These are phyloP conservation scores for Parazoanthus darwini DNA, from an alignment of 92 coral and sea anemone species.

Conservation along the genomic window DNA sequence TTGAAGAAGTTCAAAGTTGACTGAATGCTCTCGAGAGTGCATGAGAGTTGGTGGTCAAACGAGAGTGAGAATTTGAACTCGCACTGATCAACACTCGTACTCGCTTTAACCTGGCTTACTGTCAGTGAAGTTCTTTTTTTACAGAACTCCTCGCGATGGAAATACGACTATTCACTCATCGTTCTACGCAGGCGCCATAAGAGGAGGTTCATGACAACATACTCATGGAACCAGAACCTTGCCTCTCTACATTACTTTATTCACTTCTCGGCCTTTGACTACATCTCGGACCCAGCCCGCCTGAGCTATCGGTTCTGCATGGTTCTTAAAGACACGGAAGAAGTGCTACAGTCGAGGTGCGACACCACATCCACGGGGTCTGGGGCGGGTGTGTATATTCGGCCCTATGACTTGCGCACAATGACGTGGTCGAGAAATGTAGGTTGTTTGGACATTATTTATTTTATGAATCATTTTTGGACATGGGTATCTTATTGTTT, in stretches of 20 bases:
- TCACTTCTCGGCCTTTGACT: slow-evolving; percentile 55
- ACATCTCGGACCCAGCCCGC: slow-evolving; percentile 9
- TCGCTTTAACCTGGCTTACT: background rate
- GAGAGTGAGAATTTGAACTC: no score
- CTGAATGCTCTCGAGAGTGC: no score
- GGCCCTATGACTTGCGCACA: slow-evolving; percentile 38
- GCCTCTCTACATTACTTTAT: slow-evolving; percentile 30
- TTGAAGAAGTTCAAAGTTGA: no score
- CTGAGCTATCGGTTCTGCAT: slow-evolving; percentile 48
- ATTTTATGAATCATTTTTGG: no score
- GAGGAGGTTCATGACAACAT: slow-evolving; percentile 36
- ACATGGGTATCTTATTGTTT: no score
- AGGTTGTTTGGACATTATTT: background rate
- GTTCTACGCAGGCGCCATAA: slow-evolving; percentile 50
- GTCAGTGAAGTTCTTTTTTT: no score
- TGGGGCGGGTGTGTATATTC: slow-evolving; percentile 61
- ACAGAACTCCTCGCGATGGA: slow-evolving; percentile 31
- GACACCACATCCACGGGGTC: slow-evolving; percentile 35
- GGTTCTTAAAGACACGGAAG: slow-evolving; percentile 35
- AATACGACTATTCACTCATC: slow-evolving; percentile 50
- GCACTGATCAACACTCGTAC: no score
- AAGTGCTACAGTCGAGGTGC: slow-evolving; percentile 41
- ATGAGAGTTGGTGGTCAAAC: no score
- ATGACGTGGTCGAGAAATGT: slow-evolving; percentile 47
- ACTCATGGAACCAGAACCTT: slow-evolving; percentile 31